Evolutionary conservation across 2,797 vertebrate species (phyloP), one percentile per base, ranked within the genome.

Genomic region (Tympanoctomys barrerae): DNA sequence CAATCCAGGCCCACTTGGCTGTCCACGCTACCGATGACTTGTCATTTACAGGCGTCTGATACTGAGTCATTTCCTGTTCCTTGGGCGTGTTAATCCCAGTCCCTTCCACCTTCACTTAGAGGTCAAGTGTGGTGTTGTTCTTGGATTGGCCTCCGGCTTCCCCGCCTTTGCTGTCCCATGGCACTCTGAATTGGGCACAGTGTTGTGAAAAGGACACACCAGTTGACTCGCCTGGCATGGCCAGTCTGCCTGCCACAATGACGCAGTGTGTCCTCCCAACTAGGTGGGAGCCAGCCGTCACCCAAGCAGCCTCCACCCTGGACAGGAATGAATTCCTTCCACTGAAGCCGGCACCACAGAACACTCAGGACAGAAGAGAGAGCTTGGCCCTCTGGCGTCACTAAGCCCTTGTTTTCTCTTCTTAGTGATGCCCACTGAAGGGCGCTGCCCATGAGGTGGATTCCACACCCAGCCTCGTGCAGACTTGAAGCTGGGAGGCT

Each of bases 51-150:
- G 79, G 87, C 64, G 1, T 13, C 57, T 11, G 75, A 28, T 86
- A 46, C 78, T 80, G 95, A 96, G 52, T 93, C 93, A 90, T 28
- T 92, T 93, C 92, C 95, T 77, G 92, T 66, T 57, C 82, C 28
- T 42, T 57, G 54, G 85, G 90, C 13, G 62, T 52, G 68, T 81
- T 77, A 90, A 82, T 83, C 24, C 90, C n/a, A 2, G 24, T 33
- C 68, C 83, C 75, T 89, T 96, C 92, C 91, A 79, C 85, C 71
- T 91, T 96, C 81, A 42, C 82, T 87, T 64, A 14, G 14, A 79
- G 87, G 90, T 94, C 95, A 87, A 91, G 42, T 46, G 91, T 64
- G 70, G n/a, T 96, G 94, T 81, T 97, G 84, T 49, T 95, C 85
- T 96, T 96, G 95, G 95, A 57, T 31, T 64, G 31, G 36, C 42